Evolutionary conservation across 2,888 invertebrate genomes (phyloP).

Genomic region (Fragum fragum): DNA sequence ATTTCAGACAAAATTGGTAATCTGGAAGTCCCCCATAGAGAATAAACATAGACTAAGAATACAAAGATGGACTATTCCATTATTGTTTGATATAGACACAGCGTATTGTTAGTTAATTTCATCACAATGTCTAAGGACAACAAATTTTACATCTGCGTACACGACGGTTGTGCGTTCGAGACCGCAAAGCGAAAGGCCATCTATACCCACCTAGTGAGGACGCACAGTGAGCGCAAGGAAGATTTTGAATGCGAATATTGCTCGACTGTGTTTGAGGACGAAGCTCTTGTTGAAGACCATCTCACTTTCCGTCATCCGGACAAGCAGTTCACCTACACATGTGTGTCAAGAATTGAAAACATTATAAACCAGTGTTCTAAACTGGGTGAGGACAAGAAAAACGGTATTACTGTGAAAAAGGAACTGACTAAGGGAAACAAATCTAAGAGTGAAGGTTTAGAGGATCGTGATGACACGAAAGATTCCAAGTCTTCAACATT

Average conservation of each 20-base stretch:
- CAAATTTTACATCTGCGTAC: constrained; percentile 55
- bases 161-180: constrained; percentile 49
- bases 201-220: constrained; percentile 61
- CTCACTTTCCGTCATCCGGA: constrained; percentile 45
- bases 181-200: constrained; percentile 65
- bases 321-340: constrained; percentile 63
- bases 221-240: constrained; percentile 64
- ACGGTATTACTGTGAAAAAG: background rate
- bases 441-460: background rate
- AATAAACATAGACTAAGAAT: no score
- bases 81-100: no score
- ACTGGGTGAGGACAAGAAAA: constrained; percentile 33
- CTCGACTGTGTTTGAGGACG: constrained; percentile 46
- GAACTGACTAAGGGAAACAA: background rate
- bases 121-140: constrained; percentile 11
- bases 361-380: constrained; percentile 60
- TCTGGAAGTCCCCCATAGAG: no score
- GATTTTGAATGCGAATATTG: constrained; percentile 68
- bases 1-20: no score
- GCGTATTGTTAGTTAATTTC: no score
- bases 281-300: constrained; percentile 55
- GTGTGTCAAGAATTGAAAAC: constrained; percentile 63
- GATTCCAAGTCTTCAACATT: background rate
- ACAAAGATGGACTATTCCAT: no score
- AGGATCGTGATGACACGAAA: background rate